A percentile compares a stretch with the other conserved stretches of the same genome.
Conservation (phyloP, 2,888 invertebrate genomes). For the Callimorpha dominula region DNA sequence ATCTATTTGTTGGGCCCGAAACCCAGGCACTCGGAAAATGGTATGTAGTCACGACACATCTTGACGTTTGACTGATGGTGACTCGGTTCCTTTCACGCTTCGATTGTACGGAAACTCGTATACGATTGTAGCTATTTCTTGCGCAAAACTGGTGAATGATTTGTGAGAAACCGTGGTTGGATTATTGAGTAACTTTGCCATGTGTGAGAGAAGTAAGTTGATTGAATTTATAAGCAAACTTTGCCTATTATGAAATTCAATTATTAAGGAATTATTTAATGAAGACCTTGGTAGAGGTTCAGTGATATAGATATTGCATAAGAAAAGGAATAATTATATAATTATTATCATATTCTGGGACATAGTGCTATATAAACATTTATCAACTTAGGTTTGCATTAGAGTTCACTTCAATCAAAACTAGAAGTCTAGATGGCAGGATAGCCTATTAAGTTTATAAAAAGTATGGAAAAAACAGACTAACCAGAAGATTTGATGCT, state of each 20-base stretch:
- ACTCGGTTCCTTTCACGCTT: conserved; percentile 59
- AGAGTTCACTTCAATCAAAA: no score
- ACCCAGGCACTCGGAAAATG: conserved; percentile 76
- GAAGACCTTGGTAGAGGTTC: background rate
- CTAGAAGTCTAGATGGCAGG: no score
- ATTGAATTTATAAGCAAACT: conserved; percentile 3
- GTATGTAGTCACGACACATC: conserved; percentile 73
- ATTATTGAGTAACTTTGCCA: conserved; percentile 14
- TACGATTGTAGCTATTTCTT: conserved; percentile 53
- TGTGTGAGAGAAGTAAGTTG: background rate
- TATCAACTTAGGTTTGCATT: no score
- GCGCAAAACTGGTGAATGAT: conserved; percentile 43
- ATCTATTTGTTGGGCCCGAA: conserved; percentile 74
- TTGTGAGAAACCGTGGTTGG: conserved; percentile 37
- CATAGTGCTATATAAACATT: no score
- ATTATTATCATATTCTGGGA: no score
- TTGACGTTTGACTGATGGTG: conserved; percentile 78
- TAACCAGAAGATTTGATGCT: no score
- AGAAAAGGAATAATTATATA: background rate
- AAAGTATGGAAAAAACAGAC: no score
- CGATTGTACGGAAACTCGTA: conserved; percentile 50
- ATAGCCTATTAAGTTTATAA: no score
- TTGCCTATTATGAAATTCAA: conserved; percentile 2
- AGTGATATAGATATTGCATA: background rate
- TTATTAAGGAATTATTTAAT: conserved; percentile 1